Evolutionary conservation across 2,797 vertebrate species (phyloP), one percentile per base, ranked within the genome.

Genomic region (Spinibarbus caldwelli): DNA sequence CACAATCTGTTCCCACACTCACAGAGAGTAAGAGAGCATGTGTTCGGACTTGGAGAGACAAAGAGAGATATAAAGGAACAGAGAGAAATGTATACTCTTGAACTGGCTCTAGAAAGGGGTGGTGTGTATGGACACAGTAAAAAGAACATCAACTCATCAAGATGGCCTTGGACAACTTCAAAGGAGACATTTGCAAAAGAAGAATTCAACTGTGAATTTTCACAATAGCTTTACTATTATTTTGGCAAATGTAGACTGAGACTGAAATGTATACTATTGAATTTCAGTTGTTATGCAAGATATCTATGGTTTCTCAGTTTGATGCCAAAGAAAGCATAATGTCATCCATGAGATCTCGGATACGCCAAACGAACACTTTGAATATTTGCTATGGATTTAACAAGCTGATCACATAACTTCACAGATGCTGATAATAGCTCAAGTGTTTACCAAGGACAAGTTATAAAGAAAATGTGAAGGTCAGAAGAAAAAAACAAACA

Each of bases 261-360:
- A 36, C 36, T 88, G 87, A 86, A 86, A 86, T 11, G 4, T 43
- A 86, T 80, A 83, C 84, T 83, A 78, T 71, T 88, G 64, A 52
- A 80, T 83, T 88, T 76, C 47, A 83, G 86, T 86, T 84, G 84
- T 83, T 80, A 77, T 57, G 47, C 49, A 71, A 80, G 77, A 80
- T 70, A 81, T 76, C 73, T 78, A 59, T n/a, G 14, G 66, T 71
- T 72, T 82, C 79, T 57, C 47, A 59, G 26, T 23, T 80, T 45
- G 57, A 21, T 6, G 43, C 66, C 43, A 82, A 78, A 67, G 26
- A 72, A 57, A 72, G 31, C 11, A 68, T 66, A 67, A 83, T 70
- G 82, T 45, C 41, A 2, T 57, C 47, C 49, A 71, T 26, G 75
- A 59, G 59, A 83, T 83, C 86, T 68, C 1, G 12, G 45, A 38